Conservation (phyloP, 2,888 invertebrate genomes). For the Tachina fera region DNA sequence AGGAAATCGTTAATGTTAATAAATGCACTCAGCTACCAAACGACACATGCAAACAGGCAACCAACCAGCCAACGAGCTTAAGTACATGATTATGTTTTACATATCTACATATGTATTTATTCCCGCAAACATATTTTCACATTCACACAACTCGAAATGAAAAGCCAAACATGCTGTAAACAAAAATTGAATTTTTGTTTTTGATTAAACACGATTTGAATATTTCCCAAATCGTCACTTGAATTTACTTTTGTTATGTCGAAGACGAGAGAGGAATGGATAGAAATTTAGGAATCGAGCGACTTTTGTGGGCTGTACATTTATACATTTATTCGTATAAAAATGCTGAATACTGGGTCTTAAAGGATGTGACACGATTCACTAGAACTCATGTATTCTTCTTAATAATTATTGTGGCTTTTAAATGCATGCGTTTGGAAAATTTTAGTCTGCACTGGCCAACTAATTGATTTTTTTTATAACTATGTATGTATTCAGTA, state of each 20-base stretch:
- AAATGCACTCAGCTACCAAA: conserved; percentile 57
- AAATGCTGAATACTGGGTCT: too few relatives aligned
- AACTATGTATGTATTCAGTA: not conserved
- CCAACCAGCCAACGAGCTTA: conserved; percentile 7
- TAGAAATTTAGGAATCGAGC: not conserved
- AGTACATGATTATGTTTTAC: conserved; percentile 60
- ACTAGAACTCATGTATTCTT: too few relatives aligned
- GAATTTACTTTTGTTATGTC: not conserved
- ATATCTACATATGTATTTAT: conserved; percentile 17
- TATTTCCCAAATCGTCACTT: conserved; percentile 66
- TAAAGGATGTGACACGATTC: too few relatives aligned
- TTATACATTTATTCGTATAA: too few relatives aligned
- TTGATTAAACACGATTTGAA: conserved; percentile 71
- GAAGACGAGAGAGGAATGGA: conserved; percentile 1
- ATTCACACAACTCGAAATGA: conserved; percentile 31
- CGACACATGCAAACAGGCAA: conserved; percentile 30
- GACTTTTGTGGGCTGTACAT: conserved; percentile 10
- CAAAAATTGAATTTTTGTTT: conserved; percentile 58
- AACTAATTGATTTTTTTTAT: not conserved
- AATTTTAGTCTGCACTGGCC: too few relatives aligned
- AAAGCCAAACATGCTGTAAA: conserved; percentile 4
- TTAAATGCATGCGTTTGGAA: too few relatives aligned
- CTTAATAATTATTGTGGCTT: too few relatives aligned
- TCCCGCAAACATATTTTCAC: conserved; percentile 38
- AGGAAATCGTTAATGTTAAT: conserved; percentile 68